Evolutionary conservation across 2,888 invertebrate genomes (phyloP).

Genomic region (Brenthis daphne): DNA sequence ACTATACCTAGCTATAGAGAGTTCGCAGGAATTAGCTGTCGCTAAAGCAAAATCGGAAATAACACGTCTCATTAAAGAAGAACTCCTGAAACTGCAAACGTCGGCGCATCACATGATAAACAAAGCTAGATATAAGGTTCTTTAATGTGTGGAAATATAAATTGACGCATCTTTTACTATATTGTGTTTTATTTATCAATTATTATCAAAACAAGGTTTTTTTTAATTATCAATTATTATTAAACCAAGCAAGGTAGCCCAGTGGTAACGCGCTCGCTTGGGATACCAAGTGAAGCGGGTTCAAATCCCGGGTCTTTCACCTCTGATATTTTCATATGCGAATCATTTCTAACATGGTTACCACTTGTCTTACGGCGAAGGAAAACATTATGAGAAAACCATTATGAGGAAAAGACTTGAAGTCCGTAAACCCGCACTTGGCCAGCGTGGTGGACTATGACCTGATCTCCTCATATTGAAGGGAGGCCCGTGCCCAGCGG

Average conservation of each 20-base stretch:
- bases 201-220: not conserved
- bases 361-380: too few species aligned
- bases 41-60: constrained; percentile 98
- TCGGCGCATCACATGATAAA: constrained; percentile 93
- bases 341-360: too few species aligned
- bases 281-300: too few species aligned
- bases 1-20: constrained; percentile 98
- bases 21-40: constrained; percentile 97
- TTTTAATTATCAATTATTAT: not conserved
- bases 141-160: constrained; percentile 76
- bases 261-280: not conserved
- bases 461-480: too few species aligned
- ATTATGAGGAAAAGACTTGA: too few species aligned
- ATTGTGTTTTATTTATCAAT: constrained; percentile 33
- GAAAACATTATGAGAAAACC: too few species aligned
- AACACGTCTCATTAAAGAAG: constrained; percentile 98
- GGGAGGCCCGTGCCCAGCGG: too few species aligned
- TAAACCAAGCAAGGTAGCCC: not conserved
- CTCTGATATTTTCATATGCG: too few species aligned
- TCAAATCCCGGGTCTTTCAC: too few species aligned
- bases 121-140: constrained; percentile 96
- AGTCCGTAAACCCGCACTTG: too few species aligned
- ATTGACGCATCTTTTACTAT: constrained; percentile 38
- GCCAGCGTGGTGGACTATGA: too few species aligned
- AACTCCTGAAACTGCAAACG: constrained; percentile 94